phyloP scores from a whole-genome alignment of 2,113 vertebrate species.

The Pipra filicauda region DNA sequence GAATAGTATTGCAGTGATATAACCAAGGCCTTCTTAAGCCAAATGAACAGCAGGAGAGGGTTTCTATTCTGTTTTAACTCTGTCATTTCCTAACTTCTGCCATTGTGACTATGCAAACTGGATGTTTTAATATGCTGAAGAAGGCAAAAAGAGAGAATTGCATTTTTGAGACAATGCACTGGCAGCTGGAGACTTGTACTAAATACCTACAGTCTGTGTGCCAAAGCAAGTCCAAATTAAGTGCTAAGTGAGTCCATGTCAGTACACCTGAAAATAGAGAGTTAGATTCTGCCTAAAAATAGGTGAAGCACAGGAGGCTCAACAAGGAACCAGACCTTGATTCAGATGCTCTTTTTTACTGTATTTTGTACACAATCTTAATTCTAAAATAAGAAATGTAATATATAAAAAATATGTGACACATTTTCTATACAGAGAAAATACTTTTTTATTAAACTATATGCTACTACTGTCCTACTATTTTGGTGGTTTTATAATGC shows the following conservation, averaged over 20 bases:
- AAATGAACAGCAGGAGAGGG: not conserved
- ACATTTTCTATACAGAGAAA: not conserved
- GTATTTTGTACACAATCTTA: not conserved
- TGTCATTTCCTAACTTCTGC: not conserved
- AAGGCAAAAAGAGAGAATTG: not conserved
- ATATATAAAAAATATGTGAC: not conserved
- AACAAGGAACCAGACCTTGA: not conserved
- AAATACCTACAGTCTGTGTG: not conserved
- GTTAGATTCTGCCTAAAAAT: not conserved
- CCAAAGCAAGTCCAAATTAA: not conserved
- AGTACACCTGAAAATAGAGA: not conserved
- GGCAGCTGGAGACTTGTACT: not conserved
- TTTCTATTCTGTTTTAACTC: not conserved
- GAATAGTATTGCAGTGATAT: not conserved
- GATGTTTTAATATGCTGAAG: not conserved
- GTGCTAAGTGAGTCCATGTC: not conserved
- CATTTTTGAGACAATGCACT: not conserved
- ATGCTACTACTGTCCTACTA: not conserved
- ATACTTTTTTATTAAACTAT: not conserved
- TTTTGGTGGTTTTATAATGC: not conserved
- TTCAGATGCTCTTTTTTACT: not conserved
- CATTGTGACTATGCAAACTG: not conserved
- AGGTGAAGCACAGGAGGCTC: not conserved
- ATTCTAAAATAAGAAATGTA: not conserved
- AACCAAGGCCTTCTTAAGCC: not conserved